These are phyloP conservation scores for Bathynomus jamesi DNA, from an alignment of 1,140 invertebrate species.

Conservation along the genomic window DNA sequence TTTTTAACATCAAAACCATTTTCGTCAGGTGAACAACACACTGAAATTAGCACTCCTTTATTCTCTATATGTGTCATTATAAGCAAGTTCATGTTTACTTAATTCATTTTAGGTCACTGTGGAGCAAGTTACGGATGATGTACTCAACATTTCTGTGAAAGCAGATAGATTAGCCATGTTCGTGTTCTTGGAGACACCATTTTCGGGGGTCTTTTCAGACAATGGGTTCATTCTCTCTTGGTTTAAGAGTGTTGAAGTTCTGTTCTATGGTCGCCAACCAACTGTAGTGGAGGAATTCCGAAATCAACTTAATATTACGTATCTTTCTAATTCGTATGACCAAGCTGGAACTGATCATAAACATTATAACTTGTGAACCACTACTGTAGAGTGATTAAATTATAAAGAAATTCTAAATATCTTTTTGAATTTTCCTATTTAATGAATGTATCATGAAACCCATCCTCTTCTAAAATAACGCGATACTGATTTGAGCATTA, in stretches of 20 bases:
- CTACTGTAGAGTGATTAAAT: too few relatives aligned
- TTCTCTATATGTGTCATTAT: too few relatives aligned
- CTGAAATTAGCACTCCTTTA: too few relatives aligned
- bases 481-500: too few relatives aligned
- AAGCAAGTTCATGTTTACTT: too few relatives aligned
- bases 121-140: not conserved
- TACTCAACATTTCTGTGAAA: not conserved
- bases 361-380: too few relatives aligned
- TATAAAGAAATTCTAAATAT: too few relatives aligned
- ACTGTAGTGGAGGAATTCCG: not conserved
- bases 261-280: not conserved
- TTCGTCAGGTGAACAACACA: too few relatives aligned
- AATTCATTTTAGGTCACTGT: conserved; percentile 3
- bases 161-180: conserved; percentile 14
- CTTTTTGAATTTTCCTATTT: too few relatives aligned
- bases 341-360: not conserved
- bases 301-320: not conserved
- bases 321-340: not conserved
- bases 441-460: too few relatives aligned
- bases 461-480: too few relatives aligned
- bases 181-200: conserved; percentile 17
- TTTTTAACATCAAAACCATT: too few relatives aligned
- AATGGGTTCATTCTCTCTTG: conserved; percentile 17
- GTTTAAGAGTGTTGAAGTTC: not conserved
- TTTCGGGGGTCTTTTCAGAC: conserved; percentile 16